Base-by-base conservation (phyloP, 2,113 vertebrate species). In the Apus apus region DNA sequence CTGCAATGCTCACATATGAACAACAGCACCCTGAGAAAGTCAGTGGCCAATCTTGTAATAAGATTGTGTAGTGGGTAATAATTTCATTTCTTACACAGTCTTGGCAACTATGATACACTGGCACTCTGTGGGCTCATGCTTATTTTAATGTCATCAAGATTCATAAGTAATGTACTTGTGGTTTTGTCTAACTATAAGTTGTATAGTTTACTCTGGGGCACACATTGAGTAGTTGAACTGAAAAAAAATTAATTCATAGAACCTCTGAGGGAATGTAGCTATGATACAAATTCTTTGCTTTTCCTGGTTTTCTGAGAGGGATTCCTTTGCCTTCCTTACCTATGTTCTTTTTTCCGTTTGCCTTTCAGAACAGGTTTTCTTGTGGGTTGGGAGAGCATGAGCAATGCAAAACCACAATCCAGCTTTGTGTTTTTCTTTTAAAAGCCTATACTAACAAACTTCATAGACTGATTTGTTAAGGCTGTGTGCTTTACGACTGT, bases 1-100 rank as follows among this genome's bases (percentile, higher is more conserved):
- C 90, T 97, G 96, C 97, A 89, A 60, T 85, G 94, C 91, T 97
- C 96, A 94, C 96, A 85, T 94, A 92, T 96, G 94, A 93, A 93
- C 96, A 95, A 94, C 86, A 97, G 91, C 85, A 95, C 80, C 8
- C 56, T 74, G 46, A 81, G 87, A 80, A 91, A 96, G 80, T 77
- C 87, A 71, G 38, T 36, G 81, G 72, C 54, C 67, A 57, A 80
- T 97, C 89, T 94, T 86, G 75, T 87, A 94, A 80, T 84, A 93
- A 82, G 51, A 32, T 80, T 80, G 75, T 87, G 53, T 72, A 89
- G 60, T 51, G 79, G 43, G 65, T 80, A 26, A 27, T 83, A 57
- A 94, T 82, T 73, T 80, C 12, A 87, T 96, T 96, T 79, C 74
- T 90, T 92, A 60, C 43, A 53, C 21, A 18, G 58, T 29, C 58